Conservation (phyloP, 2,797 vertebrate genomes). For the Crocodylus rhombifer region DNA sequence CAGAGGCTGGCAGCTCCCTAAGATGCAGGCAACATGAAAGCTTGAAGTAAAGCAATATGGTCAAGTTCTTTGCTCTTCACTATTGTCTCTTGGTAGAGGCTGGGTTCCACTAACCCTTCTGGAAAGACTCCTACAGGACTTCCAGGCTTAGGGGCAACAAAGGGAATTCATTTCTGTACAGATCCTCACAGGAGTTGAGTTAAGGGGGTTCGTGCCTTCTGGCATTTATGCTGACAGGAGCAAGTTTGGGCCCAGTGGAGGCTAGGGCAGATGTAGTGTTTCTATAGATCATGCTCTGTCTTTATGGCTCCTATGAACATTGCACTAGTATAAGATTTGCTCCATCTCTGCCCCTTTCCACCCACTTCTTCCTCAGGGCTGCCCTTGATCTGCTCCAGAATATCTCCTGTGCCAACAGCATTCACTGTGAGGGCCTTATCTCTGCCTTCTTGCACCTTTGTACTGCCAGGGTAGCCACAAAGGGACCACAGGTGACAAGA, state of each 20-base stretch:
- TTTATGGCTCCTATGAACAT: not conserved
- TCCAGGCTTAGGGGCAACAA: not conserved
- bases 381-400: not conserved
- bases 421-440: not conserved
- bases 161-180: not conserved
- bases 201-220: not conserved
- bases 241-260: not conserved
- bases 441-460: not conserved
- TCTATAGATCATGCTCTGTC: not conserved
- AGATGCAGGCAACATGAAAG: not conserved
- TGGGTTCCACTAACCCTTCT: not conserved
- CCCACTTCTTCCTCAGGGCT: not conserved
- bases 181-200: not conserved
- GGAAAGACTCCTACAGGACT: not conserved
- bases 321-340: not conserved
- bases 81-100: no score
- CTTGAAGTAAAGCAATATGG: not conserved
- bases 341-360: not conserved
- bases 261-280: not conserved
- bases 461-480: fast-evolving
- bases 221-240: not conserved
- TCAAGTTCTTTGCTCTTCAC: not conserved
- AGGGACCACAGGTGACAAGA: fast-evolving
- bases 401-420: not conserved
- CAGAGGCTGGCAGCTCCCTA: not conserved